phyloP scores from a whole-genome alignment of 2,888 invertebrate genomes.

The Lithophane leautieri region DNA sequence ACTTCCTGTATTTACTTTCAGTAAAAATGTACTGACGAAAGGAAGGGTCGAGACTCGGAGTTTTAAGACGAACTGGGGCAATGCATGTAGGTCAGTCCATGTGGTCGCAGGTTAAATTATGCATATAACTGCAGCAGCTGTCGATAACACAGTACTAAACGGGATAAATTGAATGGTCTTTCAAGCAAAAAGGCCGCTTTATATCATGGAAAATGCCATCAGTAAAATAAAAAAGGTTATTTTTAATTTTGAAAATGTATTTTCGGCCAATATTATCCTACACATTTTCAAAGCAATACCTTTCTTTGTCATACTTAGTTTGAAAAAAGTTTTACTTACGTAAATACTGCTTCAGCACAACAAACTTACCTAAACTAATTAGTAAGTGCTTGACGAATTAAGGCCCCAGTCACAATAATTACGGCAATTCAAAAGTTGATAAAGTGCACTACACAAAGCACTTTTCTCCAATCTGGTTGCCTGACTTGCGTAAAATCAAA shows the following conservation, averaged over 20 bases:
- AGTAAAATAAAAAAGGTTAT: background rate
- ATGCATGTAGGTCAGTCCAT: conserved; percentile 66
- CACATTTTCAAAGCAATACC: no score
- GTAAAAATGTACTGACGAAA: conserved; percentile 63
- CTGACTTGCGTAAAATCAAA: conserved; percentile 36
- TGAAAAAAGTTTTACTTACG: background rate
- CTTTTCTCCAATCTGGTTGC: conserved; percentile 27
- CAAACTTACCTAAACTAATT: no score
- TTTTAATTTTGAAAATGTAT: background rate
- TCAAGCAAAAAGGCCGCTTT: conserved; percentile 20
- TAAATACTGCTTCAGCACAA: background rate
- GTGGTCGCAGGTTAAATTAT: conserved; percentile 69
- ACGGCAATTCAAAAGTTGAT: conserved; percentile 24
- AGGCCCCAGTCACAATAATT: conserved; percentile 11
- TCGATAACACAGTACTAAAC: conserved; percentile 56
- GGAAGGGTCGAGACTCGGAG: conserved; percentile 59
- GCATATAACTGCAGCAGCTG: conserved; percentile 68
- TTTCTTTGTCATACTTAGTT: background rate
- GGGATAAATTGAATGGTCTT: conserved; percentile 54
- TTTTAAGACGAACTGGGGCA: conserved; percentile 67
- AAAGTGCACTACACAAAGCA: conserved; percentile 40
- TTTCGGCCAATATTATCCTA: background rate
- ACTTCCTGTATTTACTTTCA: conserved; percentile 62
- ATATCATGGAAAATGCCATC: conserved; percentile 6
- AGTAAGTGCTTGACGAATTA: no score